These are phyloP conservation scores for Dichetophora obliterata DNA, from an alignment of 2,888 invertebrate species.

Conservation along the genomic window DNA sequence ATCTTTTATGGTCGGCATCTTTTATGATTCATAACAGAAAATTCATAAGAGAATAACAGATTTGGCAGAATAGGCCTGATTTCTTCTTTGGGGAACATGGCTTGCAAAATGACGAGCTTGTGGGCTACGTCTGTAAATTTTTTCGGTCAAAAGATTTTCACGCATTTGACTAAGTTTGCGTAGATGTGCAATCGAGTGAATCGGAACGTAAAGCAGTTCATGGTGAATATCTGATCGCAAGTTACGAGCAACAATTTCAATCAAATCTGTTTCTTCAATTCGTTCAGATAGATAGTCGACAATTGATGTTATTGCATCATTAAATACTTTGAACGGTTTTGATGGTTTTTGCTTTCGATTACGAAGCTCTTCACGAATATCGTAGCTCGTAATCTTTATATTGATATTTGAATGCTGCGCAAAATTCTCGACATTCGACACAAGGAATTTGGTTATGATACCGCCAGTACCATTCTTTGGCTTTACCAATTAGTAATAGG, in stretches of 20 bases:
- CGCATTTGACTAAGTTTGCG: slow-evolving; percentile 6
- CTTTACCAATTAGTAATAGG: no score
- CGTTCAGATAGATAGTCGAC: background rate
- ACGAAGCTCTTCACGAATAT: background rate
- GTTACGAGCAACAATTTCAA: background rate
- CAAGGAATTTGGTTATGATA: slow-evolving; percentile 25
- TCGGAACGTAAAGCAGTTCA: background rate
- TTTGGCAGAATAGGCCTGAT: no score
- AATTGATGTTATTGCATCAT: slow-evolving; percentile 13
- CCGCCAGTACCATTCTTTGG: no score
- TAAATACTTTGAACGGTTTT: slow-evolving; percentile 21
- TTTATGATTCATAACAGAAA: no score
- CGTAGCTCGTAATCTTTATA: background rate
- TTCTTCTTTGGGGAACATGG: background rate
- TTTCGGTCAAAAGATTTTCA: background rate
- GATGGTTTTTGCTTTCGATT: background rate
- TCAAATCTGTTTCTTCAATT: slow-evolving; percentile 5
- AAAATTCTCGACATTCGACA: slow-evolving; percentile 27
- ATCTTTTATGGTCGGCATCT: no score
- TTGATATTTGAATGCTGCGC: slow-evolving; percentile 8
- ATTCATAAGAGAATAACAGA: no score
- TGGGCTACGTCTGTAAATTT: background rate
- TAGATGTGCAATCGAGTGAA: slow-evolving; percentile 14
- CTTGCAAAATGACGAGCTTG: background rate
- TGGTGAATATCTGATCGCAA: background rate